Evolutionary conservation across 2,888 invertebrate genomes (phyloP).

Genomic region (Abscondita cerata): DNA sequence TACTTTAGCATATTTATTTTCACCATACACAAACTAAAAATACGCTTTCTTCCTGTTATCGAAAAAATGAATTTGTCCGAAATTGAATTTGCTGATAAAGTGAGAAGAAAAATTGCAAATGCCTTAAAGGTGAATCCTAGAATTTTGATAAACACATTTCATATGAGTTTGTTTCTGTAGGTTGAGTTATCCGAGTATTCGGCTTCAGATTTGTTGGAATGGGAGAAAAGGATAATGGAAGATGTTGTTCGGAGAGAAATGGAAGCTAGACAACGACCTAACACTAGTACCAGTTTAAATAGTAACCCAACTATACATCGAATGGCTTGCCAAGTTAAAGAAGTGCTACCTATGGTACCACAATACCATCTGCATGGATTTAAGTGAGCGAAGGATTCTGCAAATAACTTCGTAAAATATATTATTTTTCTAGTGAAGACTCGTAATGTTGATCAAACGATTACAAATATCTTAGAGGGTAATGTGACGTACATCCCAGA

Average conservation of each 20-base stretch:
- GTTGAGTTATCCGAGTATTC: conserved; percentile 67
- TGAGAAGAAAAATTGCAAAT: conserved; percentile 63
- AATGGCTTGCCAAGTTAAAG: conserved; percentile 76
- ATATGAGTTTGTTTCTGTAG: conserved; percentile 39
- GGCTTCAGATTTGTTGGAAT: conserved; percentile 67
- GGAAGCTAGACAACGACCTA: conserved; percentile 30
- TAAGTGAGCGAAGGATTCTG: conserved; percentile 62
- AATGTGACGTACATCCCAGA: conserved; percentile 69
- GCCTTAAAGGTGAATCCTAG: conserved; percentile 57
- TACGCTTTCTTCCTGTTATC: conserved; percentile 64
- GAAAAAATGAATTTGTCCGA: conserved; percentile 63
- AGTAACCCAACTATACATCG: conserved; percentile 56
- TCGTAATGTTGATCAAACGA: conserved; percentile 78
- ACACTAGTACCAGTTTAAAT: conserved; percentile 27
- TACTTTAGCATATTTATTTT: conserved; percentile 74
- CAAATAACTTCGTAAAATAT: no score
- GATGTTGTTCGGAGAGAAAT: conserved; percentile 50
- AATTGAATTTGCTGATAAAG: conserved; percentile 62
- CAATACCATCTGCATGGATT: conserved; percentile 72
- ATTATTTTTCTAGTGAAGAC: conserved; percentile 66
- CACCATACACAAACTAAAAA: conserved; percentile 71
- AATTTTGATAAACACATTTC: no score
- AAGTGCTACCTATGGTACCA: conserved; percentile 82
- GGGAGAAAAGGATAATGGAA: conserved; percentile 61
- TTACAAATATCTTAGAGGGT: conserved; percentile 82